Base-by-base conservation (phyloP, 2,113 vertebrate genomes). In the Sialia sialis region DNA sequence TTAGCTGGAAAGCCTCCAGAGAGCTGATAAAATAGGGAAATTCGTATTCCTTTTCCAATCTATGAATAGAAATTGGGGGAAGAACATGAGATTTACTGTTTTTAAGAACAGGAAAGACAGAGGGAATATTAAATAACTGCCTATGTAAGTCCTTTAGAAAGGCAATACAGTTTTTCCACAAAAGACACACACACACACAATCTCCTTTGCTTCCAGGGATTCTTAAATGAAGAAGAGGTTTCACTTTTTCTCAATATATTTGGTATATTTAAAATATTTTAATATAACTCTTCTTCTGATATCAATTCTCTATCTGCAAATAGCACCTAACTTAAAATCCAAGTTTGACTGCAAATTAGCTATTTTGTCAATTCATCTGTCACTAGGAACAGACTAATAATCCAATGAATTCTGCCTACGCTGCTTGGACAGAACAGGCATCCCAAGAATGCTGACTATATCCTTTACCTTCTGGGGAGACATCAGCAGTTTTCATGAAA, bases 391-490 rank as follows among this genome's bases (percentile, higher is more conserved):
- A 89, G 74, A 67, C 13, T 10, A 51, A 51, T 55, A 29, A 63
- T 18, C 19, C 59, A 83, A 44, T 21, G 25, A 80, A 73, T 32
- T 38, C 58, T 70, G 41, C 83, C 72, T 22, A 1, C 0, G 0
- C 21, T 83, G 51, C 70, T 59, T 32, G 48, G 58, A 44, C 54
- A 91, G 76, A 77, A 51, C 1, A 5, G 17, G 29, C 77, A 91
- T 30, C 67, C 62, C 5, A 2, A 73, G 36, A 60, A 20, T 32
- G 4, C 38, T 36, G n/a, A 60, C 36, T 3, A 1, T 41, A 5
- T 87, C 12, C 16, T 96, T 98, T 98, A 99, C 99, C 99, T 98
- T 99, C 98, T 62, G 98, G 98, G 46, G 99, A 99, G 93, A 98
- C 96, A 56, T 99, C 98, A 26, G 97, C 95, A 17, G 98, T 99